Percentiles rank a stretch among this genome's conserved stretches.
Evolutionary conservation across 1,140 invertebrate species (phyloP).

Genomic region (Pantala flavescens): DNA sequence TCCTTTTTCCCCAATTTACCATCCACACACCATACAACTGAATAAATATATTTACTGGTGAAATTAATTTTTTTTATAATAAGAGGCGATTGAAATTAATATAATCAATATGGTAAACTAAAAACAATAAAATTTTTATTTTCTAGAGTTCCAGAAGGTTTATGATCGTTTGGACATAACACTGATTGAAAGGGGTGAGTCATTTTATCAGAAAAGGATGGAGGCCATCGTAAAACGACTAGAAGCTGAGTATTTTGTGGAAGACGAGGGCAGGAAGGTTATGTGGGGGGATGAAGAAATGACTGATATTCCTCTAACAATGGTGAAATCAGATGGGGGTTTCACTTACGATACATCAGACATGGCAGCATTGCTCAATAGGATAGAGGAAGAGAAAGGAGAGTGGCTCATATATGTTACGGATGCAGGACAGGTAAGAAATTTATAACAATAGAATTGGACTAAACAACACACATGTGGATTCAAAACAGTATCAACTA

Average conservation of each 20-base stretch:
- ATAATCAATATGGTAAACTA: no score
- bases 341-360: conserved; percentile 99
- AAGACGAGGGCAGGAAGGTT: conserved; percentile 87
- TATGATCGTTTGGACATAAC: conserved; percentile 63
- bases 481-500: not conserved
- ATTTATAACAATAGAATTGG: conserved; percentile 13
- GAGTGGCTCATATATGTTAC: conserved; percentile 93
- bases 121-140: no score
- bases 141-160: conserved; percentile 80
- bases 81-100: no score
- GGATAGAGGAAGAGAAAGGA: conserved; percentile 77
- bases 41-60: no score
- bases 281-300: conserved; percentile 60
- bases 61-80: no score
- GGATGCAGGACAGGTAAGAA: conserved; percentile 80
- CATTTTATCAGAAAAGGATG: conserved; percentile 95
- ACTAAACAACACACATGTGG: no score
- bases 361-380: conserved; percentile 80
- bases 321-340: conserved; percentile 97
- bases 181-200: conserved; percentile 84
- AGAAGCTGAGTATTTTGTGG: conserved; percentile 58
- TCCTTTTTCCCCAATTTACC: no score
- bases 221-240: conserved; percentile 69
- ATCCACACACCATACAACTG: no score
- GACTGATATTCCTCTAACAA: conserved; percentile 69